phyloP scores from a whole-genome alignment of 2,888 invertebrate species.

The Aspidapion aeneum region DNA sequence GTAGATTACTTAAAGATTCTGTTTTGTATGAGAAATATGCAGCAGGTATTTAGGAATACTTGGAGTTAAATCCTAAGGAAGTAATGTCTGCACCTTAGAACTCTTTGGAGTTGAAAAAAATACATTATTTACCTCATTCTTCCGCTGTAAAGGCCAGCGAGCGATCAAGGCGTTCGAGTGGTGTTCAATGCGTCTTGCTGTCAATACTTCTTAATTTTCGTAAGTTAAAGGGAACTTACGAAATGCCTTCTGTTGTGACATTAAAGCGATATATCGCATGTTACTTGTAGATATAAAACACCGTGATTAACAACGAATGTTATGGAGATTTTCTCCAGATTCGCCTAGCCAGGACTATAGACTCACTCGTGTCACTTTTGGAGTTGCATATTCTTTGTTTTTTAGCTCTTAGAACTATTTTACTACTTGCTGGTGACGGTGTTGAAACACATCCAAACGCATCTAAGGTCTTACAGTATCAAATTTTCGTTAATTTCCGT shows the following conservation, averaged over 20 bases:
- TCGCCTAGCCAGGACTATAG: constrained; percentile 10
- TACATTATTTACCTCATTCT: neutral
- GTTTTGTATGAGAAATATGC: neutral
- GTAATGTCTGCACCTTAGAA: neutral
- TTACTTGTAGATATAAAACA: neutral
- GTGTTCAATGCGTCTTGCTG: constrained; percentile 17
- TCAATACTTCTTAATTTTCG: neutral
- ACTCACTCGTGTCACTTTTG: constrained; percentile 11
- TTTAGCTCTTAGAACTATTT: constrained; percentile 2
- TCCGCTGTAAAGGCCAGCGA: neutral
- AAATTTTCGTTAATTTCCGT: neutral
- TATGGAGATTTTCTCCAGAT: constrained; percentile 11
- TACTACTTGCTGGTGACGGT: neutral
- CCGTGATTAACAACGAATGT: constrained; percentile 7
- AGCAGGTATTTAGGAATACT: neutral
- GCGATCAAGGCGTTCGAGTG: neutral
- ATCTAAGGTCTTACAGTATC: neutral
- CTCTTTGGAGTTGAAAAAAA: neutral
- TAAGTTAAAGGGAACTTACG: neutral
- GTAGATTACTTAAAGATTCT: neutral
- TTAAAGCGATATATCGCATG: constrained; percentile 1
- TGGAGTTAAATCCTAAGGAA: neutral
- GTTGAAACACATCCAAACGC: constrained; percentile 1
- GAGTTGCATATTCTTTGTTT: constrained; percentile 9
- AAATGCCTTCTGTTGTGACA: constrained; percentile 4